These are phyloP conservation scores for Drosophila bifasciata DNA, from an alignment of 1,140 invertebrate genomes.

Conservation along the genomic window DNA sequence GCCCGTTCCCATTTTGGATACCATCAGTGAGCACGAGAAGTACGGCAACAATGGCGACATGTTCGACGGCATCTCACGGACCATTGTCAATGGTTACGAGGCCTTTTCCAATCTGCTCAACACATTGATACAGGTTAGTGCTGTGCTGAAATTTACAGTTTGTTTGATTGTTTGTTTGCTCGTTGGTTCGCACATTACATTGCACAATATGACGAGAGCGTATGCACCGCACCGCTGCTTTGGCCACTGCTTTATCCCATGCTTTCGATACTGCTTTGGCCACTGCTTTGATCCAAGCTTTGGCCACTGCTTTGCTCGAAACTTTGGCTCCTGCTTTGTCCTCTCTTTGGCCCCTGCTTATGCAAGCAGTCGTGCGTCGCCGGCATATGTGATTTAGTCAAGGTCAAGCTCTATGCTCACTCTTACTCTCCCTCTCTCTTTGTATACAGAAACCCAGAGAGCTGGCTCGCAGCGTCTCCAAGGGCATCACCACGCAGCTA, in stretches of 20 bases:
- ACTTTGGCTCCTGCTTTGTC: too few species aligned
- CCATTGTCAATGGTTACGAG: conserved; percentile 85
- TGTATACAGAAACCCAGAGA: conserved; percentile 84
- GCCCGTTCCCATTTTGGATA: conserved; percentile 86
- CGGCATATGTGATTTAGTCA: conserved; percentile 2
- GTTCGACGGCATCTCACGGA: conserved; percentile 85
- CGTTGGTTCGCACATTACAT: background rate
- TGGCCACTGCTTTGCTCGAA: too few species aligned
- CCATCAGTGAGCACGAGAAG: conserved; percentile 86
- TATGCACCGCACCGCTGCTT: too few species aligned
- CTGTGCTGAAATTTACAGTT: background rate
- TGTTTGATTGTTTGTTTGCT: conserved; percentile 3
- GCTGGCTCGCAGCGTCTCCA: conserved; percentile 84
- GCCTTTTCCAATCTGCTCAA: conserved; percentile 86
- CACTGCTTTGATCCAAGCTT: too few species aligned
- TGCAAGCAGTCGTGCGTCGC: conserved; percentile 20
- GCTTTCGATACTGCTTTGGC: too few species aligned
- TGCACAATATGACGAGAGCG: background rate
- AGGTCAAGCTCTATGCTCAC: conserved; percentile 33
- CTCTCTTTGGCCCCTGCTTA: conserved; percentile 17
- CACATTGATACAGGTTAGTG: conserved; percentile 85
- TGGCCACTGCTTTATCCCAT: too few species aligned
- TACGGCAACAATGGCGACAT: conserved; percentile 86
- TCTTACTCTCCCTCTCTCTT: conserved; percentile 5
- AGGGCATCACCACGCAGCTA: conserved; percentile 85